Evolutionary conservation across 2,888 invertebrate genomes (phyloP).

Genomic region (Drosophila neonasuta): DNA sequence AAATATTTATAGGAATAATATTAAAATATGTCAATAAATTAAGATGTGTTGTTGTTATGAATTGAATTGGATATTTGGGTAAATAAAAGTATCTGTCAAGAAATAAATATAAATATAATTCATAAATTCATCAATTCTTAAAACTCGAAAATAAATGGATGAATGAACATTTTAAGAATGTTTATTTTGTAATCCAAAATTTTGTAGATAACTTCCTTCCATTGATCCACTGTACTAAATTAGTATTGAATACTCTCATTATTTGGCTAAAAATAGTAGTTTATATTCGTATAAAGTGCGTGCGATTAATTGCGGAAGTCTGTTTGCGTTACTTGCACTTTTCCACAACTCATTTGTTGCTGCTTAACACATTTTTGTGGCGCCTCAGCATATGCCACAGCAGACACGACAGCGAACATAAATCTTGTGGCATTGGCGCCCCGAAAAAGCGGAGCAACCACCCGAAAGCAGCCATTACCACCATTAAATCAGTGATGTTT

Average conservation of each 20-base stretch:
- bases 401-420: conserved; percentile 44
- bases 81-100: too few relatives aligned
- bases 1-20: background rate
- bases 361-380: conserved; percentile 40
- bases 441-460: conserved; percentile 12
- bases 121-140: too few relatives aligned
- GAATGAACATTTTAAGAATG: too few relatives aligned
- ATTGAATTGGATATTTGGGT: background rate
- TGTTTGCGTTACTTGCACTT: conserved; percentile 31
- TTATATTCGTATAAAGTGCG: background rate
- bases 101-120: too few relatives aligned
- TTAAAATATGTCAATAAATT: background rate
- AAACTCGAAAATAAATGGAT: too few relatives aligned
- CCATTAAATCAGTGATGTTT: conserved; percentile 72
- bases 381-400: conserved; percentile 47
- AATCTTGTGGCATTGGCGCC: conserved; percentile 51
- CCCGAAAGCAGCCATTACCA: conserved; percentile 48
- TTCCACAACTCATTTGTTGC: conserved; percentile 50
- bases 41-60: background rate
- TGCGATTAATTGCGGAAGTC: conserved; percentile 26
- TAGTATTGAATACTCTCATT: background rate
- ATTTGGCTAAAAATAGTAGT: too few relatives aligned
- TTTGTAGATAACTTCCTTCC: too few relatives aligned
- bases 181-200: too few relatives aligned
- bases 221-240: background rate